Base-by-base conservation (phyloP, 2,797 vertebrate genomes). In the Chelon labrosus region DNA sequence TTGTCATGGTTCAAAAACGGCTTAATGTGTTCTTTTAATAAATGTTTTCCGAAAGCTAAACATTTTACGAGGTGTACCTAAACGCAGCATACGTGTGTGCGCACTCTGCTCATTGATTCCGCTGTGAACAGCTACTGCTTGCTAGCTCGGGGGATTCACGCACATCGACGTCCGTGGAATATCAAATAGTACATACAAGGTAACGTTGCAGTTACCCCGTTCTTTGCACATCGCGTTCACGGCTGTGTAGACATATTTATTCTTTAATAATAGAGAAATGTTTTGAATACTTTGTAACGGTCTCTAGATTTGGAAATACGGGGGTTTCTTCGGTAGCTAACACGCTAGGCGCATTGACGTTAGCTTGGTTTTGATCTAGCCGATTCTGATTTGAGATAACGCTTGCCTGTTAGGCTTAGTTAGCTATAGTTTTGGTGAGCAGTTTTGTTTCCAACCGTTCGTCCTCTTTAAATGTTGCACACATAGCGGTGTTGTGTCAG, bases 81-180 rank as follows among this genome's bases (percentile, higher is more conserved):
- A 89, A 90, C 46, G 27, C 69, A 56, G 1, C 85, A 73, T 63
- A 27, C 54, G 53, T 62, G 75, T 68, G 62, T 44, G 22, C 31
- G 20, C 62, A 13, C 63, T 53, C 35, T 50, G 53, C 31, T 35
- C 31, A 35, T 35, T 35, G 31, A 35, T 8, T 35, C 31, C 7
- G 31, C 58, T 0, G 54, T 51, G 60, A 60, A 19, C 16, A 52
- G 60, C 60, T 12, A 2, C n/a, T 27, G 0, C 25, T 27, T 10
- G 63, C 25, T 75, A 59, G 41, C 52, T 66, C 10, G 3, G 5
- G 4, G n/a, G 58, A 35, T 46, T 49, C 51, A 50, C 74, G 63
- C 75, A 71, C 49, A 56, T 69, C 25, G 39, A 75, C 67, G 51
- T 51, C 70, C 53, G n/a, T 46, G n/a, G 25, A 41, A 59, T 17